Conservation (phyloP, 2,888 invertebrate species). For the Calliopum simillimum region DNA sequence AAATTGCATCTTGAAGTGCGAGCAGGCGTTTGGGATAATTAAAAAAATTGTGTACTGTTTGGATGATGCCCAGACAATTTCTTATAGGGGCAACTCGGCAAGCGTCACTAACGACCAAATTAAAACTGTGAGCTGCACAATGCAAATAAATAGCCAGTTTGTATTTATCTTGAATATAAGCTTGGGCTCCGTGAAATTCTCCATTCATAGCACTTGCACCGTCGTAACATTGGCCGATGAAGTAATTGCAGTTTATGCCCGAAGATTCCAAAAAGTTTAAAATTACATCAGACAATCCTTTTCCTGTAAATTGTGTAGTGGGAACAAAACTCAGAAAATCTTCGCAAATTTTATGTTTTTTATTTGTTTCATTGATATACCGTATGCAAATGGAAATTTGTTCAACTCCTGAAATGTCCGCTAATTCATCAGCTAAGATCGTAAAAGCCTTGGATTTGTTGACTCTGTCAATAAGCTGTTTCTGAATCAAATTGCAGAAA, state of each 20-base stretch:
- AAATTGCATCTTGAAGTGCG: conserved; percentile 17
- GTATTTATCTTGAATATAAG: conserved; percentile 16
- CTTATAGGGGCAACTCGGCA: conserved; percentile 6
- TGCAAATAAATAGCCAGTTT: conserved; percentile 15
- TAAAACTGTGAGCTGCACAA: conserved; percentile 21
- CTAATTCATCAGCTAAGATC: conserved; percentile 18
- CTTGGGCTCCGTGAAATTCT: conserved; percentile 32
- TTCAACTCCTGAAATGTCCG: too few species aligned
- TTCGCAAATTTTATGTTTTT: conserved; percentile 21
- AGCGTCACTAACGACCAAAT: conserved; percentile 2
- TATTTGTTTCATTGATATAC: conserved; percentile 9
- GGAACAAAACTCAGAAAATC: conserved; percentile 23
- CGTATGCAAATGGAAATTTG: conserved; percentile 15
- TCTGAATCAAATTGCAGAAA: conserved; percentile 9
- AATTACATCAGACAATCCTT: conserved; percentile 1
- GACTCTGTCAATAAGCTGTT: conserved; percentile 1
- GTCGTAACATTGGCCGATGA: conserved; percentile 19
- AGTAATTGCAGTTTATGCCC: conserved; percentile 6
- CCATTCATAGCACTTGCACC: conserved; percentile 28
- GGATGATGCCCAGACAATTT: conserved; percentile 14
- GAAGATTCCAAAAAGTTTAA: conserved; percentile 11
- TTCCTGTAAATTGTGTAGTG: conserved; percentile 25
- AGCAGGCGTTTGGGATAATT: conserved; percentile 18
- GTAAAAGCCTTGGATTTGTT: conserved; percentile 23
- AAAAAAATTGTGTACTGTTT: conserved; percentile 19